A percentile compares a stretch with the other conserved stretches of the same genome.
These are phyloP conservation scores for Ictalurus furcatus DNA, from an alignment of 2,113 vertebrate species.

Conservation along the genomic window DNA sequence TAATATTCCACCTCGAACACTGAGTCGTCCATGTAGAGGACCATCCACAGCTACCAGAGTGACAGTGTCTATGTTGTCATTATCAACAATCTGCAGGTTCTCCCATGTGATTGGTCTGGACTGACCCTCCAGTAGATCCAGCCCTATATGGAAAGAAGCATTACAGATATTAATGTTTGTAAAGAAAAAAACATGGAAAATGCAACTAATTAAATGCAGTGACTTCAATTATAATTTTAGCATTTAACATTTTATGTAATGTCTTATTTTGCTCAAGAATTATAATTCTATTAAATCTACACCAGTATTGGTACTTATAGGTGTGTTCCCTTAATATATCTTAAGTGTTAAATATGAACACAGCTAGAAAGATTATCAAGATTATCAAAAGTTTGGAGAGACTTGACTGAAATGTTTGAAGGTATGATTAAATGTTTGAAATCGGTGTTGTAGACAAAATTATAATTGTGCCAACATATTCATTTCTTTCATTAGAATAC, in stretches of 20 bases:
- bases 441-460: no score
- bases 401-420: no score
- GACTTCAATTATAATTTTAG: background rate
- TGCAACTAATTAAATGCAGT: background rate
- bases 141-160: conserved; percentile 55
- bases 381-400: background rate
- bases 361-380: background rate
- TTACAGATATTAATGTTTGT: background rate
- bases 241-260: background rate
- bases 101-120: conserved; percentile 66
- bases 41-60: conserved; percentile 71
- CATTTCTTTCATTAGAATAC: no score
- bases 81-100: conserved; percentile 73
- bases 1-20: conserved; percentile 57
- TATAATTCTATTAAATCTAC: background rate
- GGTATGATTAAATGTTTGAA: no score
- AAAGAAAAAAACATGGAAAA: background rate
- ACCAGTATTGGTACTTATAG: background rate
- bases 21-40: conserved; percentile 63
- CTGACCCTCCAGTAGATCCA: conserved; percentile 73
- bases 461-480: no score
- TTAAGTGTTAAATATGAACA: background rate
- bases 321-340: no score
- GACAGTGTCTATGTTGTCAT: conserved; percentile 63
- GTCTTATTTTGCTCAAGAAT: background rate